A percentile compares a stretch with the other conserved stretches of the same genome.
phyloP scores from a whole-genome alignment of 1,140 invertebrate genomes.

The Ectropis grisescens region DNA sequence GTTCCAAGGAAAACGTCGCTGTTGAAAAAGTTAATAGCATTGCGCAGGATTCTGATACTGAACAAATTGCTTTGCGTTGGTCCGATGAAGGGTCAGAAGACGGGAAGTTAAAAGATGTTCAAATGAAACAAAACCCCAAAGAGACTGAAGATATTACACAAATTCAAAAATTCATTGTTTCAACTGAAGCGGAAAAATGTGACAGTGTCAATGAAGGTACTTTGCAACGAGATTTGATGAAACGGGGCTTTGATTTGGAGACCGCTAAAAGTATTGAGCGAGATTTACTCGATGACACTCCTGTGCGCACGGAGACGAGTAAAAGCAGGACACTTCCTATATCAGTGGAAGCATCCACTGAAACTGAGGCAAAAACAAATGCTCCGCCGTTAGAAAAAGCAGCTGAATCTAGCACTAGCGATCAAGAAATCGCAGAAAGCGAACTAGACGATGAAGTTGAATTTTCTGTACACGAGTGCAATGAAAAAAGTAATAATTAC shows the following conservation, averaged over 20 bases:
- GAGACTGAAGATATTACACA: conserved; percentile 44
- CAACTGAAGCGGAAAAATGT: no score
- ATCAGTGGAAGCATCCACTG: no score
- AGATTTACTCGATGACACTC: conserved; percentile 39
- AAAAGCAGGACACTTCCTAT: no score
- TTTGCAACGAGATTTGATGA: conserved; percentile 46
- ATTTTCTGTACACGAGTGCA: conserved; percentile 34
- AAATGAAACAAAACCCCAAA: conserved; percentile 7
- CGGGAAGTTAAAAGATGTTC: conserved; percentile 17
- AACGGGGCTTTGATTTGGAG: conserved; percentile 51
- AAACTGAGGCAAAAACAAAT: conserved; percentile 1
- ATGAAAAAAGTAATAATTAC: conserved; percentile 42
- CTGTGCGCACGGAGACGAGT: not conserved
- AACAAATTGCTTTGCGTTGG: conserved; percentile 35
- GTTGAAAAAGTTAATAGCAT: no score
- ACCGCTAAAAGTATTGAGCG: conserved; percentile 57
- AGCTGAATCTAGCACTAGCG: conserved; percentile 17
- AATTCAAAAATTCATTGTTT: conserved; percentile 43
- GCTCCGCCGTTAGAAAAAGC: conserved; percentile 12
- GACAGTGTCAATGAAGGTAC: conserved; percentile 13
- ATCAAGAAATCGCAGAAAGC: conserved; percentile 20
- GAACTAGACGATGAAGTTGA: conserved; percentile 31
- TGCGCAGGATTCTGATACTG: conserved; percentile 33
- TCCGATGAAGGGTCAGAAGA: conserved; percentile 51
- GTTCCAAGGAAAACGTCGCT: conserved; percentile 9